Conservation (phyloP, 30 jellyfish, hydroid and myxozoan genomes). For the Hydra vulgaris region DNA sequence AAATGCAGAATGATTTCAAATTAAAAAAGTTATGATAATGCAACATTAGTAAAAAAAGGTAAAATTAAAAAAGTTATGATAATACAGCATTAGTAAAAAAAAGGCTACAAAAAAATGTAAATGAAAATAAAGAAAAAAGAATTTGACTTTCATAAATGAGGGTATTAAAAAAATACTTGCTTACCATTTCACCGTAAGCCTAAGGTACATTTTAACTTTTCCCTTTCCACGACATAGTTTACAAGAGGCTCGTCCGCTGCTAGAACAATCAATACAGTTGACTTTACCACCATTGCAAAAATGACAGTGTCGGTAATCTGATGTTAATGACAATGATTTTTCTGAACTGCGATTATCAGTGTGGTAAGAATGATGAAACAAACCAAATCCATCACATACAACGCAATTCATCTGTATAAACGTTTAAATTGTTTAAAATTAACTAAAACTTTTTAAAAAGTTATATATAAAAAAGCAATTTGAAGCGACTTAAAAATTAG, state of each 20-base stretch:
- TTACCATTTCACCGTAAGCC: conserved; percentile 70
- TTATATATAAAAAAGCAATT: too few species aligned
- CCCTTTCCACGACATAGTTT: conserved; percentile 62
- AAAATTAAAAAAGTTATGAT: too few species aligned
- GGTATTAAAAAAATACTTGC: background rate
- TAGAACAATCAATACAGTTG: conserved; percentile 43
- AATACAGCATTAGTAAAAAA: too few species aligned
- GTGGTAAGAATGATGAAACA: conserved; percentile 7
- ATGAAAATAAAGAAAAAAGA: too few species aligned
- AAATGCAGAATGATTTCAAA: background rate
- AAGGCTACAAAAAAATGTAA: too few species aligned
- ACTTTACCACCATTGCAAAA: conserved; percentile 23
- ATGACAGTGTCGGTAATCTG: conserved; percentile 20
- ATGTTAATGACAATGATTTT: background rate
- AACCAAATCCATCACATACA: conserved; percentile 23
- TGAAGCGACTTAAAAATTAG: too few species aligned
- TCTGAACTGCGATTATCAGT: background rate
- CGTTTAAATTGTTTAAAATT: too few species aligned
- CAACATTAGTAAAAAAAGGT: too few species aligned
- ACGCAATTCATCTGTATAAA: background rate
- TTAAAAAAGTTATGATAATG: too few species aligned
- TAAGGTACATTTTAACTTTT: conserved; percentile 37
- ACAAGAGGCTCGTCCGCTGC: conserved; percentile 52
- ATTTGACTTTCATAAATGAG: background rate
- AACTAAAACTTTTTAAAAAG: too few species aligned